Base-by-base conservation (phyloP, 2,113 vertebrate genomes). In the Sciurus niger region DNA sequence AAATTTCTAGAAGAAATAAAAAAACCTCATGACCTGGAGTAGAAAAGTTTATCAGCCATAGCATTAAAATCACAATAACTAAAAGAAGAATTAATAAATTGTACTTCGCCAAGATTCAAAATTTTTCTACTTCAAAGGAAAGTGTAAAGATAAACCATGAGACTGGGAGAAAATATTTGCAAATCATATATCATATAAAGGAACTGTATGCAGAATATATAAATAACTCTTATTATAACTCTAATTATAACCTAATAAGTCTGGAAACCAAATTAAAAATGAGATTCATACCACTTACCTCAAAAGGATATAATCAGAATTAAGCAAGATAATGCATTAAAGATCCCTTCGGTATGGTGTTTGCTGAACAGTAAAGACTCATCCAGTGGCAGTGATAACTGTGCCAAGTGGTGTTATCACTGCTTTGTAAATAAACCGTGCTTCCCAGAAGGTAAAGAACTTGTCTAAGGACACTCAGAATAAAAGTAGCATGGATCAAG, bases 221-320 rank as follows among this genome's bases (percentile, higher is more conserved):
- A 89, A 86, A 93, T 84, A 96, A 84, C 30, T 40, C 30, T 53
- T 53, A 53, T 53, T 53, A 63, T 22, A 58, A 58, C 55, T 58
- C 20, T 58, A 58, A 58, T 89, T 92, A 79, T 1, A 92, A 86
- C 76, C 93, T 55, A 93, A 37, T 96, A 92, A 96, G 78, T 77
- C 76, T 79, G 53, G 78, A 84, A 58, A 16, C 40, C 46, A 67
- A 94, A 90, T 89, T 28, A 93, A 89, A 95, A 93, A 79, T 63
- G n/a, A 68, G 68, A 95, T 17, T 95, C 34, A 67, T 91, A 51
- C 48, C n/a, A 92, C 84, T 63, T 65, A 95, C 13, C 58, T 93
- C 58, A 84, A 78, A 87, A 87, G 32, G 24, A 73, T 68, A 93
- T 88, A 90, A 37, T 96, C 55, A 94, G 67, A 96, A 92, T 80